Percentiles rank a stretch among this genome's conserved stretches.
phyloP scores from a whole-genome alignment of 1,140 invertebrate species.

The Babylonia areolata region DNA sequence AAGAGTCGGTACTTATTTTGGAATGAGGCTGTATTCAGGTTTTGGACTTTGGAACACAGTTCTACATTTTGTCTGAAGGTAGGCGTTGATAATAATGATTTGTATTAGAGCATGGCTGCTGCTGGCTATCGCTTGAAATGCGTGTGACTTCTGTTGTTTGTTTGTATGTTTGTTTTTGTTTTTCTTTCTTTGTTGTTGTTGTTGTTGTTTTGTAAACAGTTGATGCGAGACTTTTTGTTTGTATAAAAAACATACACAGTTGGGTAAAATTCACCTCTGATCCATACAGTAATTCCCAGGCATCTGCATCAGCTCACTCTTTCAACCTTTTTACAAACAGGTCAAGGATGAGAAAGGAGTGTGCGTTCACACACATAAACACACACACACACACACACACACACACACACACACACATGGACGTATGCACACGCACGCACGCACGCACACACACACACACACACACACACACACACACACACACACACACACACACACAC shows the following conservation, averaged over 20 bases:
- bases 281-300: too few species aligned
- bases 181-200: neutral
- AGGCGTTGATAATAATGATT: neutral
- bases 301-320: too few species aligned
- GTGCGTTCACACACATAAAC: neutral
- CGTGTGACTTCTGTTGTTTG: neutral
- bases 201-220: neutral
- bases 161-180: neutral
- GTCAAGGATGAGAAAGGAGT: neutral
- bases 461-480: conserved; percentile 14
- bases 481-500: conserved; percentile 9
- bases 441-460: conserved; percentile 12
- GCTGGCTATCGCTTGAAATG: neutral
- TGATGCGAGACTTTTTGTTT: neutral
- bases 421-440: neutral
- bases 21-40: too few species aligned
- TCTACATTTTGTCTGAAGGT: too few species aligned
- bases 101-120: neutral
- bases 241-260: neutral
- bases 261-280: neutral
- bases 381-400: conserved; percentile 10
- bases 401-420: neutral
- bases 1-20: neutral
- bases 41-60: too few species aligned
- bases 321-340: too few species aligned